phyloP scores from a whole-genome alignment of 1,140 invertebrate genomes.

The Dufourea novaeangliae region DNA sequence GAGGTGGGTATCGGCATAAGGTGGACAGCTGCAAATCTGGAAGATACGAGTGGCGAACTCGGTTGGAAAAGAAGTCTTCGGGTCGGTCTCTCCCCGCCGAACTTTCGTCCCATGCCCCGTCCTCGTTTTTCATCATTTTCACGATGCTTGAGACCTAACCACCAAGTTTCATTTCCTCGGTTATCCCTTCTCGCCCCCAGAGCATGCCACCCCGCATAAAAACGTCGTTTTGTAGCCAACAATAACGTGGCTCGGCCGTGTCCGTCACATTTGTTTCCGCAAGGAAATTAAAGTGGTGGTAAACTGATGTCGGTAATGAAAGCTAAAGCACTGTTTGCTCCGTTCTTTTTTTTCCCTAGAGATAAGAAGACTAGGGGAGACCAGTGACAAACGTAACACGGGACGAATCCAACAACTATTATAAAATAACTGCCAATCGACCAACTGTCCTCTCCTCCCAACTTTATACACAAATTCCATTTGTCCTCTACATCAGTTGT shows the following conservation, averaged over 20 bases:
- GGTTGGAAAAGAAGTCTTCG: slow-evolving; percentile 3
- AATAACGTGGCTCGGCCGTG: slow-evolving; percentile 19
- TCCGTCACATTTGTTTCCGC: not conserved
- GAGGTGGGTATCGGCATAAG: not conserved
- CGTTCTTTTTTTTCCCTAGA: too few species aligned
- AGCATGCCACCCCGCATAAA: slow-evolving; percentile 5
- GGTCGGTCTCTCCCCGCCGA: not conserved
- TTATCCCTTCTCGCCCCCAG: not conserved
- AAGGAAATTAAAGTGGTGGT: slow-evolving; percentile 26
- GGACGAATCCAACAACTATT: too few species aligned
- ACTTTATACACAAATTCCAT: too few species aligned
- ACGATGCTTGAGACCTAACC: slow-evolving; percentile 24
- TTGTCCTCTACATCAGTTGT: too few species aligned
- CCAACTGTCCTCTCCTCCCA: too few species aligned
- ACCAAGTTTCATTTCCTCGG: slow-evolving; percentile 40
- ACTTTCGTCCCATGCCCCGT: not conserved
- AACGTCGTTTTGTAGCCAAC: slow-evolving; percentile 5
- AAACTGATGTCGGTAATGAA: slow-evolving; percentile 13
- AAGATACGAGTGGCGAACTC: slow-evolving; percentile 30
- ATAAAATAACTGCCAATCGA: too few species aligned
- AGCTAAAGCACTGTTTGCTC: too few species aligned
- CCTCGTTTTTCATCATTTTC: slow-evolving; percentile 51
- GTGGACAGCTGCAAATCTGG: slow-evolving; percentile 9
- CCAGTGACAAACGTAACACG: too few species aligned
- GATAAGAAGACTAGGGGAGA: too few species aligned